Base-by-base conservation (phyloP, 2,797 vertebrate genomes). In the Betta splendens region DNA sequence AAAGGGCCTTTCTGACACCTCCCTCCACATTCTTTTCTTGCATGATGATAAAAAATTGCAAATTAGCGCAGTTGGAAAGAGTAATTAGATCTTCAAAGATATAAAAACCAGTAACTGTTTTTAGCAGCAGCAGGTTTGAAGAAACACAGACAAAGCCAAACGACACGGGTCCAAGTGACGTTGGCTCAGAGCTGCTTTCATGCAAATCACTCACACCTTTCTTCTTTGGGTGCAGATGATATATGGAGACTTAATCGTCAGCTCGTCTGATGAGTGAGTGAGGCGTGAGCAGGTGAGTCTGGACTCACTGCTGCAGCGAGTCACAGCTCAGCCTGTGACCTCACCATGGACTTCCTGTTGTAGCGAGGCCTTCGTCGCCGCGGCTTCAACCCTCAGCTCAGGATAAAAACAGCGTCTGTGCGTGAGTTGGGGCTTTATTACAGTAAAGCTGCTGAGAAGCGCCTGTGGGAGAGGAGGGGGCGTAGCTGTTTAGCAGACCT, bases 371-470 rank as follows among this genome's bases (percentile, higher is more conserved):
- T 7, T 32, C 18, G 50, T 64, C 25, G 38, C 35, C 28, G 21
- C 23, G 3, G 20, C 23, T 22, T 28, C 31, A 53, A 16, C 5
- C 9, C 8, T 48, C 36, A 10, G 21, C 42, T 1, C 16, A 18
- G 32, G 44, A 40, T 39, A 55, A 45, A 44, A 71, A 62, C 44
- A 29, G 58, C 35, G 45, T 38, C 25, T 54, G 5, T 46, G 53
- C n/a, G 42, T 54, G 25, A 83, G 72, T 77, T 84, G 75, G 48
- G 73, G 73, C 72, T 85, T 85, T 84, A 77, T 81, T 83, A 73
- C 60, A 17, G 43, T 63, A 84, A 48, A 52, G 53, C 72, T 71
- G 64, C 72, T 83, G 80, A 85, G 78, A 83, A 79, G 20, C 2
- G 45, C 65, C 60, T 62, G 61, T 73, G 62, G 42, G 78, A 74